A percentile compares a stretch with the other conserved stretches of the same genome.
Conservation (phyloP, 2,888 invertebrate species). For the Dryocosmus kuriphilus region DNA sequence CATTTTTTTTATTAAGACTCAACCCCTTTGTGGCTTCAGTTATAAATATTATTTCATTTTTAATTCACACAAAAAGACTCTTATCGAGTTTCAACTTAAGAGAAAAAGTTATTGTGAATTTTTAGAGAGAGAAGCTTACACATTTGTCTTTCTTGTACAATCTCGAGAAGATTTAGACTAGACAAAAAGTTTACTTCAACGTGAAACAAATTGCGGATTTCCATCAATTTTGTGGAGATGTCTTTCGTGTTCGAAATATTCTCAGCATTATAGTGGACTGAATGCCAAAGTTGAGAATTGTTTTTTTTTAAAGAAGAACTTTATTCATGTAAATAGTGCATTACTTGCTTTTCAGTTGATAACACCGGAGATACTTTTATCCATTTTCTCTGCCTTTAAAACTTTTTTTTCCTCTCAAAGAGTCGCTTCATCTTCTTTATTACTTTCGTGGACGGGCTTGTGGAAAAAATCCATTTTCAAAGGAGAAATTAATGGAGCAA, state of each 20-base stretch:
- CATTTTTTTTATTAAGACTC: too few species aligned
- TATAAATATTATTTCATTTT: too few species aligned
- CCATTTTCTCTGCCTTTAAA: background rate
- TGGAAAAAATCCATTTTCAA: background rate
- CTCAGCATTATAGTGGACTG: background rate
- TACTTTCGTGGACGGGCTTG: background rate
- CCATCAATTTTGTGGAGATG: background rate
- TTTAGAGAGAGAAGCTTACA: background rate
- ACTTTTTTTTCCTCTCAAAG: background rate
- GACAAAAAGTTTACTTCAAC: background rate
- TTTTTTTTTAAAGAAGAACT: background rate
- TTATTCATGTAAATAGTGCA: constrained; percentile 21
- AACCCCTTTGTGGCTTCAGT: too few species aligned
- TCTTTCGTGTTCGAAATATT: background rate
- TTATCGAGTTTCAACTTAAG: background rate
- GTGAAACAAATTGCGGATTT: background rate
- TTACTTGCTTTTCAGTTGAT: constrained; percentile 10
- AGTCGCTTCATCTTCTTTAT: background rate
- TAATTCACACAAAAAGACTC: too few species aligned
- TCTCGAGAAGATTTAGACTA: background rate
- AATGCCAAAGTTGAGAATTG: background rate
- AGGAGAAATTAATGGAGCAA: background rate
- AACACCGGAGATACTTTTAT: background rate
- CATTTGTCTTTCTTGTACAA: background rate
- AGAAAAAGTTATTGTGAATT: background rate